A percentile compares a stretch with the other conserved stretches of the same genome.
These are phyloP conservation scores for Plebejus argus DNA, from an alignment of 2,888 invertebrate genomes.

Conservation along the genomic window DNA sequence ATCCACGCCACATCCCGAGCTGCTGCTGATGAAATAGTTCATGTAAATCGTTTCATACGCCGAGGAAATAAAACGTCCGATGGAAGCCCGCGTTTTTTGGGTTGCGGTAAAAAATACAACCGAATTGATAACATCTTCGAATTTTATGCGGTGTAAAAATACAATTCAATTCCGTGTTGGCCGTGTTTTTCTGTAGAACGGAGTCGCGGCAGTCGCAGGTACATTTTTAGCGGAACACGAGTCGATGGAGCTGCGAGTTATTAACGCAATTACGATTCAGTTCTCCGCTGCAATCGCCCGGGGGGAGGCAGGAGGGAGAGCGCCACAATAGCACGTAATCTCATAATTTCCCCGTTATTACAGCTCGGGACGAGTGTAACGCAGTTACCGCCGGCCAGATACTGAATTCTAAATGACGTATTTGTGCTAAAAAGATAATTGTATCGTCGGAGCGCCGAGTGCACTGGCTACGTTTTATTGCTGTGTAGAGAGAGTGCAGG, in stretches of 20 bases:
- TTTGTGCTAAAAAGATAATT: not conserved
- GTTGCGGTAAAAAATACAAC: conserved; percentile 13
- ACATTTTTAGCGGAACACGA: not conserved
- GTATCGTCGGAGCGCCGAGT: not conserved
- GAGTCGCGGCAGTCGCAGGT: not conserved
- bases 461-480: not conserved
- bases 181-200: not conserved
- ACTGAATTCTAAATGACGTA: conserved; percentile 4
- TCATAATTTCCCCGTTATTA: conserved; percentile 47
- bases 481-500: not conserved
- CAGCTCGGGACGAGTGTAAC: conserved; percentile 31
- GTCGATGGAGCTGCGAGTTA: not conserved
- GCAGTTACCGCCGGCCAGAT: conserved; percentile 2
- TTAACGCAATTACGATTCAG: conserved; percentile 21
- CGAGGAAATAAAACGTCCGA: not conserved
- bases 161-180: not conserved
- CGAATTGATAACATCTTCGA: conserved; percentile 4
- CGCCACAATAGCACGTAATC: conserved; percentile 42
- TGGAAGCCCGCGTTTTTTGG: not conserved
- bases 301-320: not conserved
- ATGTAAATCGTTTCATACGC: not conserved
- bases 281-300: conserved; percentile 12
- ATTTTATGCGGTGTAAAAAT: not conserved
- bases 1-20: not conserved
- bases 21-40: not conserved